phyloP scores from a whole-genome alignment of 2,113 vertebrate species.

The Etia nguti region DNA sequence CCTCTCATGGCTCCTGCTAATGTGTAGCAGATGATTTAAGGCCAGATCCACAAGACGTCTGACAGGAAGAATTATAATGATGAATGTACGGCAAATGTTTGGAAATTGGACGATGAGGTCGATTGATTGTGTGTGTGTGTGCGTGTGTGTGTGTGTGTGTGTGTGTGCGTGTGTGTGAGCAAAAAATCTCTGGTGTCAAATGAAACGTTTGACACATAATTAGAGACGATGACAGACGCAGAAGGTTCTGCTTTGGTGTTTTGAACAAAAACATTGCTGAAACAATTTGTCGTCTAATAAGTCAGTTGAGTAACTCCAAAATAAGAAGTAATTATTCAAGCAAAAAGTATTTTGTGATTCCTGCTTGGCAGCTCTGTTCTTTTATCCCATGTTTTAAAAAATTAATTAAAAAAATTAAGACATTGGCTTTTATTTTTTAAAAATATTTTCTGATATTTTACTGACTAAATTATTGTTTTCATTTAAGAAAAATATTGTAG shows the following conservation, averaged over 20 bases:
- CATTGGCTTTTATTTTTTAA: neutral
- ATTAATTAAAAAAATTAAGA: neutral
- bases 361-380: neutral
- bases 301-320: neutral
- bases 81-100: constrained; percentile 53
- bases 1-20: constrained; percentile 54
- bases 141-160: neutral
- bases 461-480: neutral
- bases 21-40: constrained; percentile 69
- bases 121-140: neutral
- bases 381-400: neutral
- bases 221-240: neutral
- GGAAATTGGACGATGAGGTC: constrained; percentile 4
- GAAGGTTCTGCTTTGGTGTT: neutral
- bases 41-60: constrained; percentile 36
- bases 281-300: neutral
- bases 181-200: neutral
- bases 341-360: neutral
- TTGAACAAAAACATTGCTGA: neutral
- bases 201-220: neutral
- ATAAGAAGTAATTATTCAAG: neutral
- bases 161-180: neutral
- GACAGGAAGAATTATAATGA: constrained; percentile 51
- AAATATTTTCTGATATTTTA: neutral
- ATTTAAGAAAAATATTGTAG: neutral